A percentile compares a stretch with the other conserved stretches of the same genome.
Evolutionary conservation across 1,140 invertebrate genomes (phyloP).

Genomic region (Scaptomyza graminum): DNA sequence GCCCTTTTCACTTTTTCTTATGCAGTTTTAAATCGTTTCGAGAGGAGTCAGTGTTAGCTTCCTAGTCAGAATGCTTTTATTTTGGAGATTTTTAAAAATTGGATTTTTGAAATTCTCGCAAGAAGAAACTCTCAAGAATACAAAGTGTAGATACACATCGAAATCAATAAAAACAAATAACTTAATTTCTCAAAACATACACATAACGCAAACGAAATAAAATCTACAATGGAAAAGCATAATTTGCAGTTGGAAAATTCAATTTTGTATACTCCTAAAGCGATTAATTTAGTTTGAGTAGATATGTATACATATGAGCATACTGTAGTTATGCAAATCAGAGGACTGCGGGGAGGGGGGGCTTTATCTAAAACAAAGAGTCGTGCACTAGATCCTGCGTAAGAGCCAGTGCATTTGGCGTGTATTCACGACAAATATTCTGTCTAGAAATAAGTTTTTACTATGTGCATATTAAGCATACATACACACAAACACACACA

Average conservation of each 20-base stretch:
- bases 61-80: too few species aligned
- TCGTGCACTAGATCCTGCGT: neutral
- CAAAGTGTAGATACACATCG: too few species aligned
- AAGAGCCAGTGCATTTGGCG: neutral
- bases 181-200: too few species aligned
- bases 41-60: too few species aligned
- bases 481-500: too few species aligned
- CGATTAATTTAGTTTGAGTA: neutral
- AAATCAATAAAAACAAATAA: too few species aligned
- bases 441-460: neutral
- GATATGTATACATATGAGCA: neutral
- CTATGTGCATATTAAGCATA: slow-evolving; percentile 7
- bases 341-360: neutral
- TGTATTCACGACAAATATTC: neutral
- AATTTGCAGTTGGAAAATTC: neutral
- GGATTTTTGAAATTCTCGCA: too few species aligned
- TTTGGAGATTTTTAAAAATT: too few species aligned
- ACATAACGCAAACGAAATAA: too few species aligned
- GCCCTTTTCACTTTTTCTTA: too few species aligned
- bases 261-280: neutral
- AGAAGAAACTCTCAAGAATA: too few species aligned
- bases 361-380: neutral
- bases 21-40: too few species aligned
- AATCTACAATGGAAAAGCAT: neutral
- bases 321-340: neutral